phyloP scores from a whole-genome alignment of 2,113 vertebrate genomes.

The Cyphomyrus discorhynchus region DNA sequence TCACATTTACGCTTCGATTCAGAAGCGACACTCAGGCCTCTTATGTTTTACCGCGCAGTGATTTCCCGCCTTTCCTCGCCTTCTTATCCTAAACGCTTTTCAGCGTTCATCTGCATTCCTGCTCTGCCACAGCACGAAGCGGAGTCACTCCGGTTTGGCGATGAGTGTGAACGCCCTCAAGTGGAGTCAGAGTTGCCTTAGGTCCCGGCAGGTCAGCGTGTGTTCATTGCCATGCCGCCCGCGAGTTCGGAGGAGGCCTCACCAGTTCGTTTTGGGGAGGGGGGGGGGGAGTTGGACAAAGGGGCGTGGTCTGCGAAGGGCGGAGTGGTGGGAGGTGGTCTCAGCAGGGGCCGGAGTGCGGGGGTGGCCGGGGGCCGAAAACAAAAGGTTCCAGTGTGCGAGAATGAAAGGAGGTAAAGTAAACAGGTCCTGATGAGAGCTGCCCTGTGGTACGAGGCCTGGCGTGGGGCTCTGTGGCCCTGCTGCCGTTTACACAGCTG shows the following conservation, averaged over 20 bases:
- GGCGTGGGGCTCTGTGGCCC: conserved; percentile 61
- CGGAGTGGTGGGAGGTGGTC: conserved; percentile 20
- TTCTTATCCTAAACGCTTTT: not conserved
- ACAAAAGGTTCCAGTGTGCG: conserved; percentile 80
- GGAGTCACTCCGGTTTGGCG: not conserved
- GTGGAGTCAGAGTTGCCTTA: not conserved
- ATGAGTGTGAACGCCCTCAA: not conserved
- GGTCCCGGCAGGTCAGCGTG: not conserved
- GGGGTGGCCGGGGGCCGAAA: conserved; percentile 27
- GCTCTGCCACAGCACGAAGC: no score
- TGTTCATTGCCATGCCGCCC: not conserved
- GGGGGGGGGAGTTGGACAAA: conserved; percentile 21
- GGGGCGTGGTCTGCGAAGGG: conserved; percentile 38
- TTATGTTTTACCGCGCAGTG: not conserved
- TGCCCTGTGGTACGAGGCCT: conserved; percentile 69
- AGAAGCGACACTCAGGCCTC: no score
- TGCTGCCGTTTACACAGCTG: conserved; percentile 80
- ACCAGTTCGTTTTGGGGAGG: not conserved
- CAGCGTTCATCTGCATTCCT: not conserved
- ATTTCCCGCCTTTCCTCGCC: not conserved
- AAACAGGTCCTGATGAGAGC: conserved; percentile 77
- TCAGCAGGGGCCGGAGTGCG: conserved; percentile 6
- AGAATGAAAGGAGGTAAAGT: conserved; percentile 79
- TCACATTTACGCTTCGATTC: not conserved
- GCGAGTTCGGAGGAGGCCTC: not conserved